phyloP scores from a whole-genome alignment of 2,113 vertebrate species.

The Poeciliopsis retropinna region DNA sequence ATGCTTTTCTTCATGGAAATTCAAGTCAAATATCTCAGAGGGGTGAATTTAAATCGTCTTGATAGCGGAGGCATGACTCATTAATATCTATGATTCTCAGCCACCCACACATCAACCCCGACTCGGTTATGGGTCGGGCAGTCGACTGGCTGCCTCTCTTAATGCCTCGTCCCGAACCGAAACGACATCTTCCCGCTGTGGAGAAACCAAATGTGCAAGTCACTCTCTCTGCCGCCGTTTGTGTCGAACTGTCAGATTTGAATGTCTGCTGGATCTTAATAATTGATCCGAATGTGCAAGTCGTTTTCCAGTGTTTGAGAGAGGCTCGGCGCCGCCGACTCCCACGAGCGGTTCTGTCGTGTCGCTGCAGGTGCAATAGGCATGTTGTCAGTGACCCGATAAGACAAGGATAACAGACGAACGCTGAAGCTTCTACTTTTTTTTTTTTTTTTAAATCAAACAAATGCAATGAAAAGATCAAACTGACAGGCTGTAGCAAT shows the following conservation, averaged over 20 bases:
- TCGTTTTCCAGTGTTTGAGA: conserved; percentile 6
- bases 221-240: conserved; percentile 11
- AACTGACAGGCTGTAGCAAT: neutral
- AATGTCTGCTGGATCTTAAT: conserved; percentile 30
- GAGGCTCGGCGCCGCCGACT: too few relatives aligned
- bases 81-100: conserved; percentile 19
- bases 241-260: conserved; percentile 12
- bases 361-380: neutral
- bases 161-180: conserved; percentile 16
- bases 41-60: conserved; percentile 16
- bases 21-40: conserved; percentile 12
- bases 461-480: neutral
- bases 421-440: neutral
- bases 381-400: neutral
- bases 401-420: neutral
- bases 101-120: conserved; percentile 33
- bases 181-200: conserved; percentile 20
- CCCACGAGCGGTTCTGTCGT: neutral
- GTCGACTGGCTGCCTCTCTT: conserved; percentile 21
- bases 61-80: conserved; percentile 41
- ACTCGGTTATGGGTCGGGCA: conserved; percentile 21
- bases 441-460: neutral
- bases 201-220: conserved; percentile 17
- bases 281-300: conserved; percentile 17
- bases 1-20: conserved; percentile 4